phyloP scores from a whole-genome alignment of 2,797 vertebrate species.

The Remorina albescens region DNA sequence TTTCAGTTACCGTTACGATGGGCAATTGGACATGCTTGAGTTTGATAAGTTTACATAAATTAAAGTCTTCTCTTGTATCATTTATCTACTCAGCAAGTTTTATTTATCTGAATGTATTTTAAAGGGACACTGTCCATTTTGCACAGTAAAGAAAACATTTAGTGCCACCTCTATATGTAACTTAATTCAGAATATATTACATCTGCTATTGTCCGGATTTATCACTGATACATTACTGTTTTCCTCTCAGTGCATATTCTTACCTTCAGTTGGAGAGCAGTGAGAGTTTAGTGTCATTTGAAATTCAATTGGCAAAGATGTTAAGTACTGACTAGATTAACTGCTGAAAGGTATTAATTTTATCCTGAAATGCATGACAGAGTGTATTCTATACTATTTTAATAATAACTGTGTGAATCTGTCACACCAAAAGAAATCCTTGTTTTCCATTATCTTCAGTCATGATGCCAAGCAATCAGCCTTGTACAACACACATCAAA shows the following conservation, averaged over 20 bases:
- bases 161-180: conserved; percentile 33
- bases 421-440: conserved; percentile 23
- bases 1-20: neutral
- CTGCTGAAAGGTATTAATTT: conserved; percentile 7
- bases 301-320: conserved; percentile 26
- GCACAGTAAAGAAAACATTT: conserved; percentile 41
- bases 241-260: conserved; percentile 35
- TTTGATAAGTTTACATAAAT: neutral
- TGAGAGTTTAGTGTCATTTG: conserved; percentile 8
- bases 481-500: conserved; percentile 55
- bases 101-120: conserved; percentile 23
- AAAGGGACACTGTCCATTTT: conserved; percentile 19
- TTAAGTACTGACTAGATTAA: conserved; percentile 19
- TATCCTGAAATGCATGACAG: neutral
- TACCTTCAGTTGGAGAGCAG: conserved; percentile 13
- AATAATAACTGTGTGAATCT: neutral
- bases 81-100: conserved; percentile 29
- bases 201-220: conserved; percentile 39
- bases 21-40: neutral
- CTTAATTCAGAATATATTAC: conserved; percentile 44
- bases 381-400: conserved; percentile 17
- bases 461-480: conserved; percentile 45
- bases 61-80: conserved; percentile 12
- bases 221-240: conserved; percentile 9
- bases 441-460: conserved; percentile 46